Base-by-base conservation (phyloP, 2,113 vertebrate genomes). In the Gnathonemus longibarbis region DNA sequence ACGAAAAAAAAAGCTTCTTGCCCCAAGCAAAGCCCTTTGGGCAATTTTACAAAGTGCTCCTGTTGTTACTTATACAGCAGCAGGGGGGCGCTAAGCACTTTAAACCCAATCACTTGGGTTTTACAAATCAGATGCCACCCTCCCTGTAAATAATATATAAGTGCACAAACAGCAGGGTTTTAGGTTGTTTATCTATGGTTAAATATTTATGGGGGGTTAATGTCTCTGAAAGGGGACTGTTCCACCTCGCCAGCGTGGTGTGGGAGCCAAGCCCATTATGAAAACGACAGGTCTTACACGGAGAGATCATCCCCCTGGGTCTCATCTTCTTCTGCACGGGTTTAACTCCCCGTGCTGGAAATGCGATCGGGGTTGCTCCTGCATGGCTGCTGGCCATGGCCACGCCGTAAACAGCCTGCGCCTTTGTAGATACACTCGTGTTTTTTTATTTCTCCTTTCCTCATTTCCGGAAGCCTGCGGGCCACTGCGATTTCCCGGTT, bases 171-270 rank as follows among this genome's bases (percentile, higher is more conserved):
- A 50, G 31, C 46, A 24, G 88, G 48, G 66, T 42, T 80, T 89
- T 80, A 52, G 70, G 48, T 89, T 17, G 39, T 89, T 89, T 83
- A 89, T 89, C 35, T 50, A 53, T 89, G 45, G 49, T 89, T 49
- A 89, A 83, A 89, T 83, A 89, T 89, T 89, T 80, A 89, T 89
- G 31, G n/a, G 31, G 27, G 48, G 46, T 89, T 89, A 80, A 80
- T 89, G 49, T 49, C 15, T 42, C 35, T 17, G 66, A 39, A 35
- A 80, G 24, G 27, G 31, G 9, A 87, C 49, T 87, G 49, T 52
- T 87, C 4, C 13, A 35, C 49, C 27, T 19, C 27, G 1, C 84
- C 24, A 53, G 49, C 27, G 31, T 52, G 85, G 85, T 50, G 84
- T 49, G 85, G n/a, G 85, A 35, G 85, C n/a, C 31, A 87, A 53